Base-by-base conservation (phyloP, 2,888 invertebrate species). In the Drosophila prostipennis region DNA sequence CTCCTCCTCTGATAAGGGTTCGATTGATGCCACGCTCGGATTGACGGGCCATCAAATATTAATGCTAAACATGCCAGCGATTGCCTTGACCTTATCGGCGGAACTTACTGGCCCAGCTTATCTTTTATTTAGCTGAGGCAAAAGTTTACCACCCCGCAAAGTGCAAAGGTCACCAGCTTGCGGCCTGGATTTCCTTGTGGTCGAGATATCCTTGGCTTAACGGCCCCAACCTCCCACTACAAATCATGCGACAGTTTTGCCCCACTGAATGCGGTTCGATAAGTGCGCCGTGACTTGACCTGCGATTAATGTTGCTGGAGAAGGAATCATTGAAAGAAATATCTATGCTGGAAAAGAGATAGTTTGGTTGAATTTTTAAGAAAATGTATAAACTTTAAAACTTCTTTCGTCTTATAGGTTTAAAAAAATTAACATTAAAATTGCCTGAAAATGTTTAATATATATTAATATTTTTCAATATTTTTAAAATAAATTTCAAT, bases 41-140 rank as follows among this genome's bases (percentile, higher is more conserved):
- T 39, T 52, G 58, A 46, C 70, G 16, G 46, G 13, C 32, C 67
- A 74, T 60, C 61, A 76, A 76, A 68, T 60, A 68, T 73, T 78
- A 58, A 72, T 76, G 72, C 45, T 58, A 61, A 67, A 48, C 72
- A 56, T 52, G 45, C 58, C 69, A 63, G 51, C 60, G 65, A 76
- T 65, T 72, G 70, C 60, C 55, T 46, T 63, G 55, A 61, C 72
- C 63, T 72, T 72, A 72, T 55, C 71, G 43, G 39, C 23, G 39
- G 23, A 55, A 68, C 46, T 67, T 64, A 68, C 46, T 67, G 63
- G 64, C 39, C 52, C 68, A 58, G 40, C 64, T 72, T 57, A 65
- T 72, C 65, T 48, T 59, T 72, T 72, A 72, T 70, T 72, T 72
- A 72, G 57, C 53, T 39, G 53, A 46, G 64, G 49, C 26, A 46